These are phyloP conservation scores for Danionella dracula DNA, from an alignment of 2,797 vertebrate genomes.

Conservation along the genomic window DNA sequence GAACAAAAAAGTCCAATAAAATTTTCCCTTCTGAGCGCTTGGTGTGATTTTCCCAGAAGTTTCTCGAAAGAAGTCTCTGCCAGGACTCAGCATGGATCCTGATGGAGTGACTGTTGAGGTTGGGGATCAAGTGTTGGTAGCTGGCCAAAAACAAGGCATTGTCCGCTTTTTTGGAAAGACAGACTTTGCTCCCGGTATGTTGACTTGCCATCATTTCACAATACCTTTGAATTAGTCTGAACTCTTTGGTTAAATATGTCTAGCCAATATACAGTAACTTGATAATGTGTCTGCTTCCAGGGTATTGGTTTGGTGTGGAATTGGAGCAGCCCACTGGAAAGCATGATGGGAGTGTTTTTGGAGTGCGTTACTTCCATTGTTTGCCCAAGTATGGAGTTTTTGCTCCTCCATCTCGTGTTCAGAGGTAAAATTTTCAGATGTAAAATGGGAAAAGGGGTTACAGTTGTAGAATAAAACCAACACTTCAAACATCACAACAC, in stretches of 20 bases:
- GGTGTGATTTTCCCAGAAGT: conserved; percentile 45
- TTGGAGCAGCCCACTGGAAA: conserved; percentile 85
- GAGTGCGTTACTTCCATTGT: conserved; percentile 88
- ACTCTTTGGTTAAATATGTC: too few relatives aligned
- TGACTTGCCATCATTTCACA: not conserved
- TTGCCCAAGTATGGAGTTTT: conserved; percentile 86
- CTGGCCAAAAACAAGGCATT: conserved; percentile 82
- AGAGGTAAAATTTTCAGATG: conserved; percentile 68
- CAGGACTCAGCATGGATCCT: conserved; percentile 75
- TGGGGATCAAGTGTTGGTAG: conserved; percentile 87
- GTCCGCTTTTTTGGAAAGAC: conserved; percentile 89
- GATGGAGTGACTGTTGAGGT: conserved; percentile 82
- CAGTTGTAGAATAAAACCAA: too few relatives aligned
- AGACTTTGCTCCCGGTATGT: conserved; percentile 86
- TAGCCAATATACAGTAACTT: too few relatives aligned
- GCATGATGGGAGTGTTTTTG: conserved; percentile 89
- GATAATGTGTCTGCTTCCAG: conserved; percentile 52
- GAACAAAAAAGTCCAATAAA: too few relatives aligned
- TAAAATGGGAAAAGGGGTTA: too few relatives aligned
- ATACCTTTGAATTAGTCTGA: not conserved
- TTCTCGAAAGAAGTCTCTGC: conserved; percentile 74
- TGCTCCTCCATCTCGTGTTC: conserved; percentile 86
- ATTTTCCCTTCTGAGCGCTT: not conserved
- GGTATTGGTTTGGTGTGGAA: conserved; percentile 89
- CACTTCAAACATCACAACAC: too few relatives aligned